Evolutionary conservation across 1,140 invertebrate species (phyloP).

Genomic region (Cheumatopsyche charites): DNA sequence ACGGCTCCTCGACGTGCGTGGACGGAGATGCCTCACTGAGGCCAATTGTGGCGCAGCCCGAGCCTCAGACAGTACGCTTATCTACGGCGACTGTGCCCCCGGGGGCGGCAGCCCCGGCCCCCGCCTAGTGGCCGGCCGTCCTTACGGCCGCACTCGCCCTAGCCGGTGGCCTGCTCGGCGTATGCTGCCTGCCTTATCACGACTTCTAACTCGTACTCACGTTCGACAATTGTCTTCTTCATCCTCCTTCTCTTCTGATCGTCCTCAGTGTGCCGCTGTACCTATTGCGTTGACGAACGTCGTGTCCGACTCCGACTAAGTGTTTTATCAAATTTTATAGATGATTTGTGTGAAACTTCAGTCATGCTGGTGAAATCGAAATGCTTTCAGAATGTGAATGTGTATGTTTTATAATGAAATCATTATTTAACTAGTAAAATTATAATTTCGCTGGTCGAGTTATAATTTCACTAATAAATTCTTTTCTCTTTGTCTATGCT

Average conservation of each 20-base stretch:
- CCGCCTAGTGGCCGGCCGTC: conserved; percentile 48
- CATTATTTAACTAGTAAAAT: too few relatives aligned
- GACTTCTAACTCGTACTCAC: conserved; percentile 43
- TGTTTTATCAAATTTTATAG: too few relatives aligned
- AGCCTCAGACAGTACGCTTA: conserved; percentile 52
- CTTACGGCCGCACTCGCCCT: conserved; percentile 42
- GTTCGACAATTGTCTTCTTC: not conserved
- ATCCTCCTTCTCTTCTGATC: not conserved
- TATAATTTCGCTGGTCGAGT: too few relatives aligned
- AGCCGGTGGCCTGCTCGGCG: conserved; percentile 42
- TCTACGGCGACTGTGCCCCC: conserved; percentile 5
- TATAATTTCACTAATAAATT: too few relatives aligned
- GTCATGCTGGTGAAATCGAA: not conserved
- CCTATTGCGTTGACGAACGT: too few relatives aligned
- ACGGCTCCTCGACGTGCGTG: conserved; percentile 49
- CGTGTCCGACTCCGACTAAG: too few relatives aligned
- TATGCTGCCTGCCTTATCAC: conserved; percentile 47
- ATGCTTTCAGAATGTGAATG: too few relatives aligned
- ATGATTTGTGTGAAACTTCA: too few relatives aligned
- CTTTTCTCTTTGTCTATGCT: too few relatives aligned
- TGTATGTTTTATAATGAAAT: too few relatives aligned
- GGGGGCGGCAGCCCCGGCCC: conserved; percentile 50
- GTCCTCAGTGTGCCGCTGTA: too few relatives aligned
- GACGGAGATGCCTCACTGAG: conserved; percentile 55
- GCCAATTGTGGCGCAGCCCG: conserved; percentile 57